These are phyloP conservation scores for Agraylea sexmaculata DNA, from an alignment of 1,140 invertebrate species.

Conservation along the genomic window DNA sequence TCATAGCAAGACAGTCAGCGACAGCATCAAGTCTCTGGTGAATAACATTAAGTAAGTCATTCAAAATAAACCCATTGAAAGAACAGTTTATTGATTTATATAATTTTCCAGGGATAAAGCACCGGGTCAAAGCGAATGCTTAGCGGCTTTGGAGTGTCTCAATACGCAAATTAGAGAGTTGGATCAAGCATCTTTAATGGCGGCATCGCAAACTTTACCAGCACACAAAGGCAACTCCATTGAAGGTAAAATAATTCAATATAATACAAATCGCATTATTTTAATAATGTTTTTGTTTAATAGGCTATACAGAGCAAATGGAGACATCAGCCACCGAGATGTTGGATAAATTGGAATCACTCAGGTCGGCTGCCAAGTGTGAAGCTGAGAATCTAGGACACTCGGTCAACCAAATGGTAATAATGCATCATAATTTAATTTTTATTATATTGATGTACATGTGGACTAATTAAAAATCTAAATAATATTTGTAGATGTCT, in stretches of 20 bases:
- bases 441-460: not conserved
- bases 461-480: not conserved
- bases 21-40: constrained; percentile 89
- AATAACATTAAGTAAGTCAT: constrained; percentile 63
- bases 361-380: constrained; percentile 70
- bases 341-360: constrained; percentile 66
- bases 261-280: no score
- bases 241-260: constrained; percentile 39
- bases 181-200: constrained; percentile 77
- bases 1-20: constrained; percentile 90
- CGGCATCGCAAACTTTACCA: constrained; percentile 69
- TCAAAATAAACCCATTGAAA: not conserved
- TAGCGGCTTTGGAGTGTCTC: constrained; percentile 69
- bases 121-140: constrained; percentile 90
- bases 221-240: constrained; percentile 64
- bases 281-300: no score
- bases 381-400: constrained; percentile 92
- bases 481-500: constrained; percentile 19
- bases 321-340: constrained; percentile 64
- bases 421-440: constrained; percentile 22
- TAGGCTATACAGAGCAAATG: constrained; percentile 65
- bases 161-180: constrained; percentile 65
- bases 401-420: constrained; percentile 67
- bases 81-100: not conserved
- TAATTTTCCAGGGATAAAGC: constrained; percentile 71